A percentile compares a stretch with the other conserved stretches of the same genome.
Evolutionary conservation across 2,797 vertebrate genomes (phyloP).

Genomic region (Acropternis orthonyx): DNA sequence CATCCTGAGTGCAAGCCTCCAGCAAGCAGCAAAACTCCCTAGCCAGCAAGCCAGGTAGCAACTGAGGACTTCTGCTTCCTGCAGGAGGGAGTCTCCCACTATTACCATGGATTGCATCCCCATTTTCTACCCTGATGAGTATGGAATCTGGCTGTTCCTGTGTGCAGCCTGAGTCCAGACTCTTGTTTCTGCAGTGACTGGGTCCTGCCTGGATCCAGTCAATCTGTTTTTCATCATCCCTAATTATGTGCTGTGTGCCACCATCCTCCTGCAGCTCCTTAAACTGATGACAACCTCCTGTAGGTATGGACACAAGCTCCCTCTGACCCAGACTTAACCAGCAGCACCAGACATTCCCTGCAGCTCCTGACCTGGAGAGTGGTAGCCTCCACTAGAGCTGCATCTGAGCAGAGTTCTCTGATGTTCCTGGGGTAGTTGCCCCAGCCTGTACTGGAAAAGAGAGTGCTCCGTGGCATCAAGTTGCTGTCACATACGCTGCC

Average conservation of each 20-base stretch:
- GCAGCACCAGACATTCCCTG: neutral
- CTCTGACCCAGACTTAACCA: neutral
- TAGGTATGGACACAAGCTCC: neutral
- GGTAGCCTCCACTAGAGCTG: neutral
- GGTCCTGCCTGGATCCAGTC: neutral
- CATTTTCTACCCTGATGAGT: too few relatives aligned
- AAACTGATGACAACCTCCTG: neutral
- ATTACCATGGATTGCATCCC: rapidly evolving
- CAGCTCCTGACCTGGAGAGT: neutral
- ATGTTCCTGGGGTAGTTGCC: neutral
- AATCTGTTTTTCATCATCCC: neutral
- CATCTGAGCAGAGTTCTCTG: neutral
- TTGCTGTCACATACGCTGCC: rapidly evolving
- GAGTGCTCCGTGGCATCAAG: neutral
- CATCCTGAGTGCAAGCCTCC: neutral
- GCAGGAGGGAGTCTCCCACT: neutral
- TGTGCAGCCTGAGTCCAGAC: neutral
- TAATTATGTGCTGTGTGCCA: neutral
- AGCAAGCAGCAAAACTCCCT: neutral
- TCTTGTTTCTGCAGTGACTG: neutral
- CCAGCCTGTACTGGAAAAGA: rapidly evolving
- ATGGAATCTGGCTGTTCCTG: neutral
- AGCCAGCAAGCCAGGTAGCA: neutral
- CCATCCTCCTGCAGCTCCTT: neutral
- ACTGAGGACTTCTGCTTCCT: neutral